phyloP scores from a whole-genome alignment of 2,113 vertebrate species.

The Rattus rattus region DNA sequence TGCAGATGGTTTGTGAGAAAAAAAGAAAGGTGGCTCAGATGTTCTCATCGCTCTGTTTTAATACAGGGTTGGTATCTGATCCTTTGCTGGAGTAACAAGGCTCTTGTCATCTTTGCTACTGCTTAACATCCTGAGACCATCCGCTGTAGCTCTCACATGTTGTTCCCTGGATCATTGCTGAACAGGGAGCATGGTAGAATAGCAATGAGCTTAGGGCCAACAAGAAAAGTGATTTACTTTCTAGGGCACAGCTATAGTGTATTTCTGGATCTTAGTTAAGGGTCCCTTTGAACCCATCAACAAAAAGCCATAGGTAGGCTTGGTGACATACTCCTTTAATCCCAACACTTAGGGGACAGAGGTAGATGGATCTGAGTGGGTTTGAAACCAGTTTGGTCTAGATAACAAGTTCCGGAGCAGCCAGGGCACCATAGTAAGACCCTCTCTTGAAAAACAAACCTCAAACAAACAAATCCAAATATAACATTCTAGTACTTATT shows the following conservation, averaged over 20 bases:
- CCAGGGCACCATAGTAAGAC: background rate
- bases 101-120: conserved; percentile 72
- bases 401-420: background rate
- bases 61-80: conserved; percentile 74
- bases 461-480: background rate
- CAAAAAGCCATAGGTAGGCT: background rate
- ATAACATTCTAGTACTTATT: background rate
- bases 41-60: conserved; percentile 68
- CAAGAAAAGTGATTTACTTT: conserved; percentile 50
- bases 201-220: conserved; percentile 60
- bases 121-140: conserved; percentile 80
- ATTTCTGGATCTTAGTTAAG: conserved; percentile 24
- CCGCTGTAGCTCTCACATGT: conserved; percentile 45
- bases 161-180: conserved; percentile 59
- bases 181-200: conserved; percentile 74
- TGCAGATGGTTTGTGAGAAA: conserved; percentile 66
- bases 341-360: background rate
- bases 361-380: background rate
- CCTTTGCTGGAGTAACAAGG: conserved; percentile 77
- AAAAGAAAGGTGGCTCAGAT: conserved; percentile 63
- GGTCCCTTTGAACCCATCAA: conserved; percentile 7
- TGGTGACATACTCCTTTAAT: background rate
- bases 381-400: background rate
- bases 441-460: background rate
- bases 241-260: background rate